Conservation (phyloP, 23 tunicate species). For the Styela plicata region DNA sequence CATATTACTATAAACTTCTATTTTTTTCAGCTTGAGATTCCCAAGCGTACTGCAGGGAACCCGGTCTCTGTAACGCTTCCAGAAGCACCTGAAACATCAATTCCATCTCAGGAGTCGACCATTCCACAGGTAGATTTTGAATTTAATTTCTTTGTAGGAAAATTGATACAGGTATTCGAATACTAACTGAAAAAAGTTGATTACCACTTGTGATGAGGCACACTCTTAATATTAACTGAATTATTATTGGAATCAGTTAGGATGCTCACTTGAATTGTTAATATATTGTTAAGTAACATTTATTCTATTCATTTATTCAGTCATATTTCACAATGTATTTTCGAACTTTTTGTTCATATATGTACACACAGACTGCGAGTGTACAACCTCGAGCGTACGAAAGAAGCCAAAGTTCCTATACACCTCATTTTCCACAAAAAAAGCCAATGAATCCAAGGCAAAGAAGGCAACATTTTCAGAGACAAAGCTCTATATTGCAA, state of each 20-base stretch:
- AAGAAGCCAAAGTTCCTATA: background rate
- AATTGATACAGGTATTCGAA: no score
- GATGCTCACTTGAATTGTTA: no score
- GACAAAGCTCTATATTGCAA: conserved; percentile 68
- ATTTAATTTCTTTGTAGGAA: no score
- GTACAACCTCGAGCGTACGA: background rate
- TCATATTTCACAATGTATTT: no score
- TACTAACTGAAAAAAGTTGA: no score
- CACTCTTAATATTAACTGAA: no score
- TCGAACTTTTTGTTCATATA: no score
- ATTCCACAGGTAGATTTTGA: background rate
- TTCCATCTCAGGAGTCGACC: background rate
- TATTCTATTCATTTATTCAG: no score
- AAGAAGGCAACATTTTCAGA: conserved; percentile 30
- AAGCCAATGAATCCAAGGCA: conserved; percentile 1
- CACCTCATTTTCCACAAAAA: background rate
- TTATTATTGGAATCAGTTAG: no score
- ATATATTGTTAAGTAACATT: no score
- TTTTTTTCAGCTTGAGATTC: background rate
- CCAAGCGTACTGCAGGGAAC: background rate
- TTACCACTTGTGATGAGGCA: no score
- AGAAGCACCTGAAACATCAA: background rate
- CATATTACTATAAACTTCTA: background rate
- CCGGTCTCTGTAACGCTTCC: background rate
- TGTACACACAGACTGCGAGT: background rate